A percentile compares a stretch with the other conserved stretches of the same genome.
Conservation (phyloP, 1,140 invertebrate genomes). For the Diorhabda carinulata region DNA sequence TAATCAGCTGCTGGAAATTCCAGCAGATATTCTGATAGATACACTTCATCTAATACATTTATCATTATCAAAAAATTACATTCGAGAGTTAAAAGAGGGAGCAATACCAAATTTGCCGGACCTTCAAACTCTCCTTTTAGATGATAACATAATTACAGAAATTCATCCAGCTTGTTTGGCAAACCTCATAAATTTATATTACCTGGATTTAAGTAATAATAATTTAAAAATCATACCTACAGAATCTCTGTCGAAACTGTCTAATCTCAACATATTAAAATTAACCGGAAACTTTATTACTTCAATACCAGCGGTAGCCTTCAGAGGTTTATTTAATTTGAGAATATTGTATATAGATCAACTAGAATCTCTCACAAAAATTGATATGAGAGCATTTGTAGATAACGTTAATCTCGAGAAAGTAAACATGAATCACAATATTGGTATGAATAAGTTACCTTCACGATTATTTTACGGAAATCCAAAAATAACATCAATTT, state of each 20-base stretch:
- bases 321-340: slow-evolving; percentile 75
- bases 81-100: slow-evolving; percentile 62
- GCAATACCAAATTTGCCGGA: slow-evolving; percentile 66
- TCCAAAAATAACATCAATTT: slow-evolving; percentile 67
- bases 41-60: slow-evolving; percentile 62
- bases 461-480: slow-evolving; percentile 71
- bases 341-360: slow-evolving; percentile 67
- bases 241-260: slow-evolving; percentile 67
- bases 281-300: slow-evolving; percentile 73
- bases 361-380: slow-evolving; percentile 59
- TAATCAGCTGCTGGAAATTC: slow-evolving; percentile 75
- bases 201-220: slow-evolving; percentile 75
- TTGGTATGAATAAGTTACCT: slow-evolving; percentile 63
- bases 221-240: slow-evolving; percentile 76
- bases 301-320: slow-evolving; percentile 66
- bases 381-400: slow-evolving; percentile 72
- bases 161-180: slow-evolving; percentile 66
- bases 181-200: slow-evolving; percentile 62
- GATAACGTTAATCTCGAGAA: slow-evolving; percentile 79
- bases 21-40: slow-evolving; percentile 62
- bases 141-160: slow-evolving; percentile 68
- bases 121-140: slow-evolving; percentile 60
- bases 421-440: slow-evolving; percentile 73
- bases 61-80: slow-evolving; percentile 68
- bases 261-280: slow-evolving; percentile 66